A percentile compares a stretch with the other conserved stretches of the same genome.
phyloP scores from a whole-genome alignment of 2,113 vertebrate species.

The Rattus rattus region DNA sequence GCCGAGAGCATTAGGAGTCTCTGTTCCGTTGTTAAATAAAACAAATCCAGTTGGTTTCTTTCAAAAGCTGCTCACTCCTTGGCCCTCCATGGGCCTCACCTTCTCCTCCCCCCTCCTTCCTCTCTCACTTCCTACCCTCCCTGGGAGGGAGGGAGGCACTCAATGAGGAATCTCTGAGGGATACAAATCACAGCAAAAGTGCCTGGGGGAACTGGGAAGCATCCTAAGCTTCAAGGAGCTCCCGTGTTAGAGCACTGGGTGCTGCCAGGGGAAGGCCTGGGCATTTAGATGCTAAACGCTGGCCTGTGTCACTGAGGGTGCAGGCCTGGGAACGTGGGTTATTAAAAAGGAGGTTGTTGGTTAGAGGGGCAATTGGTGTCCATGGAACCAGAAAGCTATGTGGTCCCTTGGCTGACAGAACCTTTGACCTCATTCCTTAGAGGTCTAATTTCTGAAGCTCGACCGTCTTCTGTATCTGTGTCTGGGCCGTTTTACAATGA shows the following conservation, averaged over 20 bases:
- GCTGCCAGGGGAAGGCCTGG: rapidly evolving
- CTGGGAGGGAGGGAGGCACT: not conserved
- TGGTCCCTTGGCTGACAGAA: slow-evolving; percentile 5
- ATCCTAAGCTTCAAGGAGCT: not conserved
- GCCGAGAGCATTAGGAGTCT: not conserved
- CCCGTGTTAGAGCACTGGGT: rapidly evolving
- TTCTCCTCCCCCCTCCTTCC: not conserved
- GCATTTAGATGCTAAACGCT: not conserved
- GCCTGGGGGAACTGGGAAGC: rapidly evolving
- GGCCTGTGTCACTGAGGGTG: not conserved
- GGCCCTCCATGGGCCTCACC: no score
- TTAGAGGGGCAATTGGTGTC: slow-evolving; percentile 24
- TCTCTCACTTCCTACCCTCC: not conserved
- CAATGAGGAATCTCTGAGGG: not conserved
- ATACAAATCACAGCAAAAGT: not conserved
- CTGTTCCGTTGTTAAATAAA: not conserved
- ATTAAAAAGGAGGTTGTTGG: not conserved
- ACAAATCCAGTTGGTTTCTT: not conserved
- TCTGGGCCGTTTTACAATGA: not conserved
- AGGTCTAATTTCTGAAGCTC: not conserved
- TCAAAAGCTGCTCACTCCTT: not conserved
- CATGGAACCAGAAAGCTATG: slow-evolving; percentile 37
- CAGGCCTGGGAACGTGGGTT: not conserved
- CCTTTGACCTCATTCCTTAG: slow-evolving; percentile 35
- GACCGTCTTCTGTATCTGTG: not conserved